phyloP scores from a whole-genome alignment of 1,140 invertebrate species.

The Pseudoatta argentina region DNA sequence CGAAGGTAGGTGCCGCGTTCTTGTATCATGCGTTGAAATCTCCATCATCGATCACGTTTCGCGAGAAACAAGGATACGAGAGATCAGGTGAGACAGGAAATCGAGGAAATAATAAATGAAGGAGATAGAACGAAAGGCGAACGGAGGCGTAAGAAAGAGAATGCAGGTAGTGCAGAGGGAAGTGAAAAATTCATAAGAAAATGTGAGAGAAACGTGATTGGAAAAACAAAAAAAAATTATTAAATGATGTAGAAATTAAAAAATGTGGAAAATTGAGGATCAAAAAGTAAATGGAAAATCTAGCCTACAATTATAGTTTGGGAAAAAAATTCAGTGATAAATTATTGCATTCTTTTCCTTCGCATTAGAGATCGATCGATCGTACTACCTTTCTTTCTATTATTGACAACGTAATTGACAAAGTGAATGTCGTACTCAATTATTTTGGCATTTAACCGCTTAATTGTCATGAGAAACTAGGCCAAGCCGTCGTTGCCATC shows the following conservation, averaged over 20 bases:
- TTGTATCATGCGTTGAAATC: background rate
- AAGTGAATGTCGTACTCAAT: background rate
- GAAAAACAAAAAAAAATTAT: too few relatives aligned
- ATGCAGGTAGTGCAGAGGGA: background rate
- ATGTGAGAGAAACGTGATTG: background rate
- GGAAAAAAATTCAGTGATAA: background rate
- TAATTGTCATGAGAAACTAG: conserved; percentile 6
- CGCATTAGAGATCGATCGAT: background rate
- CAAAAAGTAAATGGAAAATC: background rate
- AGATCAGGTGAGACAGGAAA: background rate
- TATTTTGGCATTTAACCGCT: background rate
- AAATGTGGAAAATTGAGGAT: too few relatives aligned
- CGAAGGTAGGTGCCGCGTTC: conserved; percentile 66
- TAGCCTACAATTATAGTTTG: background rate
- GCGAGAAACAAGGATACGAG: background rate
- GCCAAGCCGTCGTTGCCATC: background rate
- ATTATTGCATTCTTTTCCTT: background rate
- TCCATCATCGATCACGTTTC: too few relatives aligned
- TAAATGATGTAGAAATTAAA: background rate
- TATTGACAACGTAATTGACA: conserved; percentile 10
- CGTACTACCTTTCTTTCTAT: background rate
- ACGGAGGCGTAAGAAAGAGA: background rate
- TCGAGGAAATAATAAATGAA: background rate
- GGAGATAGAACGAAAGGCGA: background rate
- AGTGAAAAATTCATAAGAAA: background rate